These are phyloP conservation scores for Ptycholaimellus sp. DNA, from an alignment of 2,888 invertebrate species.

Conservation along the genomic window DNA sequence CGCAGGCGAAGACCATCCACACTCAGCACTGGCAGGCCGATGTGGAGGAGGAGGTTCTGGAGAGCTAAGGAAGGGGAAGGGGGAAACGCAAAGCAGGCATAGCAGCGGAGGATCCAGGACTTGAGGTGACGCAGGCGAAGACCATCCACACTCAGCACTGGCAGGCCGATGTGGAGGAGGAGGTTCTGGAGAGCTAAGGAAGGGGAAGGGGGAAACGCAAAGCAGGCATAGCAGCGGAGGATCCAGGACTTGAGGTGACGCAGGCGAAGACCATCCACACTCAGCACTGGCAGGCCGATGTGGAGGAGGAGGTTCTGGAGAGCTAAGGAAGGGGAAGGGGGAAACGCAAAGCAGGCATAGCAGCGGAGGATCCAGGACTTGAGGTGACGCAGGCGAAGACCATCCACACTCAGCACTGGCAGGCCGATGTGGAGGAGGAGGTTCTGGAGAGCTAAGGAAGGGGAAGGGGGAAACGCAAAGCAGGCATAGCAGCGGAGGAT, in stretches of 20 bases:
- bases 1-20: constrained; percentile 65
- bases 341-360: constrained; percentile 58
- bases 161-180: constrained; percentile 72
- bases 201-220: constrained; percentile 35
- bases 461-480: constrained; percentile 38
- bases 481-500: constrained; percentile 78
- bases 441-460: constrained; percentile 38
- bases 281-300: constrained; percentile 63
- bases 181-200: constrained; percentile 46
- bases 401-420: constrained; percentile 61
- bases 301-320: constrained; percentile 73
- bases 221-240: constrained; percentile 72
- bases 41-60: constrained; percentile 79
- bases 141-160: constrained; percentile 64
- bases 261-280: constrained; percentile 64
- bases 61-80: constrained; percentile 7
- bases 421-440: constrained; percentile 83
- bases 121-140: constrained; percentile 57
- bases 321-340: constrained; percentile 3
- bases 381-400: constrained; percentile 57
- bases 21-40: constrained; percentile 63
- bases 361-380: constrained; percentile 79
- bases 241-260: constrained; percentile 68
- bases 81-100: constrained; percentile 54
- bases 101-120: constrained; percentile 77